Conservation (phyloP, 2,888 invertebrate genomes). For the Leptinotarsa peninsularis region DNA sequence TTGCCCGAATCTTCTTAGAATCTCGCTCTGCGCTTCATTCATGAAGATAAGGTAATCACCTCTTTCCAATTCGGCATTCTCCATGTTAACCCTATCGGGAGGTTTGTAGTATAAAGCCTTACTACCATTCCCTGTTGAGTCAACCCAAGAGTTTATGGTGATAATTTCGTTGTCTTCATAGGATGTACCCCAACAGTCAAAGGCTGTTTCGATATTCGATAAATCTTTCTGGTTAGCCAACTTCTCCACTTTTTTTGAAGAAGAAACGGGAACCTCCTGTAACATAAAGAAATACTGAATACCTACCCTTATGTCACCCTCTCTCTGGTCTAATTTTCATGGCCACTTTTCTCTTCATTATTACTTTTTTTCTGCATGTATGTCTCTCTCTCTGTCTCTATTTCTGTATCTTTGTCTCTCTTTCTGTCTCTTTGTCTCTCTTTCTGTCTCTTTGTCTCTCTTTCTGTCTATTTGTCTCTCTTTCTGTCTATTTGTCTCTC, state of each 20-base stretch:
- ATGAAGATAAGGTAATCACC: conserved; percentile 36
- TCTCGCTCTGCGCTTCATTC: conserved; percentile 39
- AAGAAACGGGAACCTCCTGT: conserved; percentile 29
- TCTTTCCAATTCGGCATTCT: conserved; percentile 10
- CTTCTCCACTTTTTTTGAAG: conserved; percentile 18
- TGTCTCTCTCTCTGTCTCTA: no score
- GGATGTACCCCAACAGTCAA: conserved; percentile 15
- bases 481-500: no score
- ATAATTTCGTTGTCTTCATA: conserved; percentile 20
- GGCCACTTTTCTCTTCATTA: no score
- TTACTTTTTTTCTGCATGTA: no score
- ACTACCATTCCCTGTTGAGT: conserved; percentile 6
- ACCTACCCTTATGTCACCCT: no score
- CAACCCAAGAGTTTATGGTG: conserved; percentile 30
- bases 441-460: no score
- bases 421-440: no score
- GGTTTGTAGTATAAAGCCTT: conserved; percentile 43
- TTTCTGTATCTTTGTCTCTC: no score
- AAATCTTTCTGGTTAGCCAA: conserved; percentile 34
- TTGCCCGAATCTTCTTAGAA: conserved; percentile 40
- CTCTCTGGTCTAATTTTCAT: no score
- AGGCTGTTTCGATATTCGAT: conserved; percentile 28
- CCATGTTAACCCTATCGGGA: conserved; percentile 18
- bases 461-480: no score
- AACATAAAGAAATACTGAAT: conserved; percentile 18